Evolutionary conservation across 2,113 vertebrate genomes (phyloP).

Genomic region (Maccullochella peelii): DNA sequence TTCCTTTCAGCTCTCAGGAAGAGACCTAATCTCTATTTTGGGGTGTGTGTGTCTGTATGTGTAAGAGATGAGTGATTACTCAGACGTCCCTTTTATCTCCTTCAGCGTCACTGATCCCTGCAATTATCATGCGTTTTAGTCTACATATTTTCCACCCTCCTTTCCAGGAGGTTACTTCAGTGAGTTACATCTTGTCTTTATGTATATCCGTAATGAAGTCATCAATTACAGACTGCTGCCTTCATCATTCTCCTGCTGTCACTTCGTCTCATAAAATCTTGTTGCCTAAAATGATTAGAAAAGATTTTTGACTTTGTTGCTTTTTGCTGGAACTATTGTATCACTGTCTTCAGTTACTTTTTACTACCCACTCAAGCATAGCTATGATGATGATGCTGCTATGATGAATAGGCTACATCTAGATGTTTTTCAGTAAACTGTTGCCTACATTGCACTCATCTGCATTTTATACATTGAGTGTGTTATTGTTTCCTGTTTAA

Average conservation of each 20-base stretch:
- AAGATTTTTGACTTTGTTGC: background rate
- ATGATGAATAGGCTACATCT: background rate
- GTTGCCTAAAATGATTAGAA: background rate
- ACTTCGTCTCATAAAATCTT: background rate
- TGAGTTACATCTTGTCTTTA: background rate
- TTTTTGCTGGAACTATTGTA: background rate
- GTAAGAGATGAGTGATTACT: slow-evolving; percentile 38
- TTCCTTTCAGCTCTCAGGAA: slow-evolving; percentile 50
- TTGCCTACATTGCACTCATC: background rate
- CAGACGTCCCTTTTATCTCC: slow-evolving; percentile 20
- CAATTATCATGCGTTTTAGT: background rate
- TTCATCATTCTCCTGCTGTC: background rate
- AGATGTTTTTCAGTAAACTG: background rate
- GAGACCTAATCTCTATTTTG: slow-evolving; percentile 21
- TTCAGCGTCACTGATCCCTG: background rate
- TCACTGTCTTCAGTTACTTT: background rate
- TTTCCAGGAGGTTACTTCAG: background rate
- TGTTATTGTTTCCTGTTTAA: background rate
- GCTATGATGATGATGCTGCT: background rate
- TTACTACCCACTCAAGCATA: background rate
- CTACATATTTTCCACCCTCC: background rate
- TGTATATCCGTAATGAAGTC: background rate
- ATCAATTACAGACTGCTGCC: background rate
- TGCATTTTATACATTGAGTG: background rate
- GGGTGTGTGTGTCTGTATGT: background rate